Evolutionary conservation across 2,113 vertebrate genomes (phyloP), one percentile per base, ranked within the genome.

Genomic region (Mionectes macconnelli): DNA sequence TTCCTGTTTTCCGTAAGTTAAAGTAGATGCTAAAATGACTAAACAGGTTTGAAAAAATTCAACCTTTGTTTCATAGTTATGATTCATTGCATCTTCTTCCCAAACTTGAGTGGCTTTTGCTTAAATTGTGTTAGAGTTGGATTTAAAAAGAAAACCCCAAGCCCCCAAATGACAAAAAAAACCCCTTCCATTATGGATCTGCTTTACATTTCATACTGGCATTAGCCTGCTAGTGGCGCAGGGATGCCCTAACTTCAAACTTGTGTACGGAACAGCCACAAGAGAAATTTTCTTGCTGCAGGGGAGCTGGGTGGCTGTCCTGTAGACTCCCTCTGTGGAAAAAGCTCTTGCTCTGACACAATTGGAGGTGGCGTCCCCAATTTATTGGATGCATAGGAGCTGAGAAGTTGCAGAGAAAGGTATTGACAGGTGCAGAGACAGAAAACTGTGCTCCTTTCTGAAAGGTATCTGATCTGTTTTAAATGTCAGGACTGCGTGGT

Each of bases 251-350:
- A 10, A 72, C 28, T 31, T 63, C n/a, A 75, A 42, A 47, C 10
- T n/a, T 37, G 3, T 49, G 9, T 63, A 35, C 83, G 33, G 35
- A 92, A 42, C 31, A 44, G 11, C 53, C 18, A 2, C 28, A 64
- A 15, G 39, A 82, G 28, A 35, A 45, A 8, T 47, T 49, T 10
- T 4, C 24, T 57, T 7, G 3, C 66, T 53, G 2, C 16, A n/a
- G 53, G 53, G 60, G 33, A 52, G 17, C n/a, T 85, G 60, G 27
- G 25, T 0, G 0, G 8, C 28, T 1, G 7, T n/a, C 20, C 28
- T 52, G n/a, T 69, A 64, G 59, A 19, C 33, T 47, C 35, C 42
- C 12, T 44, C 16, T 55, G 10, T n/a, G 50, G 19, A 55, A 60
- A 75, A 68, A 7, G 10, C 9, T 64, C 40, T 64, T 4, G 3